Conservation (phyloP, 2,888 invertebrate genomes). For the Conus canariensis region DNA sequence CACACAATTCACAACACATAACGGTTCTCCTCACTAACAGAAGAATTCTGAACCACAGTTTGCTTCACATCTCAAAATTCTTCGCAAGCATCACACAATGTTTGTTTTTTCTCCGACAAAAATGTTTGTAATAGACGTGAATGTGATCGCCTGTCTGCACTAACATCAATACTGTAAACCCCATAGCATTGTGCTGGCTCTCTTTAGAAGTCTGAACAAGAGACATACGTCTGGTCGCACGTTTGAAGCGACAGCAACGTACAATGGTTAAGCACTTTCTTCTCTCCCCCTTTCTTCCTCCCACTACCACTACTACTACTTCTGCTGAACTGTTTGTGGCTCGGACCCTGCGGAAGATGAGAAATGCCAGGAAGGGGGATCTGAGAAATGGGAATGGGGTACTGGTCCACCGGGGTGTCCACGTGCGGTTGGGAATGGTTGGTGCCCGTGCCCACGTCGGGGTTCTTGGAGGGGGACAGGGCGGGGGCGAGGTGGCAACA, state of each 20-base stretch:
- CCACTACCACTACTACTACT: neutral
- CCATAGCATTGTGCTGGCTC: too few relatives aligned
- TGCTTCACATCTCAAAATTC: too few relatives aligned
- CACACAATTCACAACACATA: neutral
- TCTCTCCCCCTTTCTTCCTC: neutral
- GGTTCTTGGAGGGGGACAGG: neutral
- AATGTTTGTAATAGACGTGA: too few relatives aligned
- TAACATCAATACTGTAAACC: too few relatives aligned
- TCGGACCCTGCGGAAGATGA: neutral
- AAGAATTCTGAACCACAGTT: too few relatives aligned
- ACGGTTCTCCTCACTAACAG: too few relatives aligned
- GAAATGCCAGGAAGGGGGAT: neutral
- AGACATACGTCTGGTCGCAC: neutral
- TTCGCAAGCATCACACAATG: too few relatives aligned
- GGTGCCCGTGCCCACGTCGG: neutral
- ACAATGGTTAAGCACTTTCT: neutral
- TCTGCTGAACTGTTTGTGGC: neutral
- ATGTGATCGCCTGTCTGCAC: too few relatives aligned
- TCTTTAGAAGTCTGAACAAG: neutral
- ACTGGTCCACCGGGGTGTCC: neutral
- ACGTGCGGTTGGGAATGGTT: neutral
- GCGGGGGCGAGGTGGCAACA: constrained; percentile 21
- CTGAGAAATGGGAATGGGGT: neutral
- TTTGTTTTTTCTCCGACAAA: too few relatives aligned
- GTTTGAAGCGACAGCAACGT: neutral